Evolutionary conservation across 2,113 vertebrate genomes (phyloP).

Genomic region (Hoplias malabaricus): DNA sequence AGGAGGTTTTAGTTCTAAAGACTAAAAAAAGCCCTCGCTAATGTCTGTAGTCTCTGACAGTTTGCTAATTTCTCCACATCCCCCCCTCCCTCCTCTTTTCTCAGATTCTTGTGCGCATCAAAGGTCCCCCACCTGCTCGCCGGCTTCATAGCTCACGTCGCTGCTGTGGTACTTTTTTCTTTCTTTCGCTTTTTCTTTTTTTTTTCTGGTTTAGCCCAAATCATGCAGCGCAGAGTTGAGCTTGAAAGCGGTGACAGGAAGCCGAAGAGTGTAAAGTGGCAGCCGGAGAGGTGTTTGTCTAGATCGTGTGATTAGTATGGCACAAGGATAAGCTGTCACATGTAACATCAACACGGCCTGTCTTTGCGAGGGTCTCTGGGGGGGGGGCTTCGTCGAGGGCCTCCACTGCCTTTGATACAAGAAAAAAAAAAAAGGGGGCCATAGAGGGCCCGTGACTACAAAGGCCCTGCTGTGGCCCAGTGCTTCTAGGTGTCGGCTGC

Average conservation of each 20-base stretch:
- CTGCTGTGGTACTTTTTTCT: conserved; percentile 33
- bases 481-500: conserved; percentile 19
- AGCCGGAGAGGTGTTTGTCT: conserved; percentile 48
- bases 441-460: conserved; percentile 29
- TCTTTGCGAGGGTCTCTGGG: conserved; percentile 33
- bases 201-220: conserved; percentile 24
- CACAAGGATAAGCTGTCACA: conserved; percentile 42
- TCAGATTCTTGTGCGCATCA: conserved; percentile 38
- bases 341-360: conserved; percentile 24
- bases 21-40: background rate
- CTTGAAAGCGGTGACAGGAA: conserved; percentile 45
- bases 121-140: conserved; percentile 35
- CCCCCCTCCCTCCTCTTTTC: background rate
- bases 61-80: conserved; percentile 25
- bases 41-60: background rate
- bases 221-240: conserved; percentile 27
- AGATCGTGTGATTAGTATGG: conserved; percentile 53
- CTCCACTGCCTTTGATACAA: conserved; percentile 37
- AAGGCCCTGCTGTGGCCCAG: conserved; percentile 32
- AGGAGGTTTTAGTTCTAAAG: background rate
- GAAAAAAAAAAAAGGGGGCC: background rate
- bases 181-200: background rate
- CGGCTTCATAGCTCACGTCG: conserved; percentile 23
- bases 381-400: conserved; percentile 23
- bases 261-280: conserved; percentile 43